Evolutionary conservation across 2,797 vertebrate genomes (phyloP), one percentile per base, ranked within the genome.

Genomic region (Bucorvus abyssinicus): DNA sequence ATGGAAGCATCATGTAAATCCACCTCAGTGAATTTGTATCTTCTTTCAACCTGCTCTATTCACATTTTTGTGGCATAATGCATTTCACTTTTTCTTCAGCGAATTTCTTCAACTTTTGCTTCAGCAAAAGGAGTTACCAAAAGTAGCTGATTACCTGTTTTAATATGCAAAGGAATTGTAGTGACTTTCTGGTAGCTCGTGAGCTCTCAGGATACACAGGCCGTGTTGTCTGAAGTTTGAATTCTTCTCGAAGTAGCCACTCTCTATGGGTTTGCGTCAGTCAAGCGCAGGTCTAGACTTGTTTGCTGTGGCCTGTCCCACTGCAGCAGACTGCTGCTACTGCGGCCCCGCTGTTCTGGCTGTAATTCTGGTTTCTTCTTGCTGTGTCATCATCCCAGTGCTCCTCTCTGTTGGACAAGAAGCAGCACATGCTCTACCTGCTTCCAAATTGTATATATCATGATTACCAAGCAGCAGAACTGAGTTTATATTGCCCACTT

Each of bases 201-300:
- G 24, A 57, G 38, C 53, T n/a, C 45, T 76, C 19, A 7, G 47
- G 52, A 26, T 61, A 40, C 64, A 36, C 63, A 61, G n/a, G 10
- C 26, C 0, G 0, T 19, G 6, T 26, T 63, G 8, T 74, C 30
- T 75, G 38, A 49, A 38, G 53, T 67, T 83, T 1, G 1, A 5
- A 15, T 73, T 78, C 24, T 61, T 67, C 65, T 9, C 2, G 12
- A 36, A 56, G 59, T 15, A 14, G 13, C 40, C 26, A 13, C 22
- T 47, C 12, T 74, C 19, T 40, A 0, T 49, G 14, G 20, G 22
- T 65, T 85, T 59, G 21, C 40, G 17, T 52, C 30, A 22, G 0
- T 40, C 16, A 4, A 10, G 29, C 15, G 57, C 17, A 3, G 21
- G 69, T 73, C 56, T 64, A 30, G 12, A 8, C 63, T 36, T 26